Evolutionary conservation across 2,888 invertebrate species (phyloP).

Genomic region (Lithophane semibrunnea): DNA sequence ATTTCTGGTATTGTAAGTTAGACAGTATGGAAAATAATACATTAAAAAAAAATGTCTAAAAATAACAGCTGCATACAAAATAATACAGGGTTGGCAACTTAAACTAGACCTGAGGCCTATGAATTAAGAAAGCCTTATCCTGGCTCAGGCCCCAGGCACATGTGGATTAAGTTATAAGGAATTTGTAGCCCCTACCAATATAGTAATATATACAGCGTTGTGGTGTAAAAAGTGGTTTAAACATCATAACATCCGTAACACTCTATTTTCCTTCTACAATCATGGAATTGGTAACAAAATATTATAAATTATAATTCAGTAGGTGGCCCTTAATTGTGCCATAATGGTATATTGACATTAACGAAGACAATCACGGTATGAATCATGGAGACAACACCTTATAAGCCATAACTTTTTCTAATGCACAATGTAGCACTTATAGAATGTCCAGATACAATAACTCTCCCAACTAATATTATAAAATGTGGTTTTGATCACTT

Average conservation of each 20-base stretch:
- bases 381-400: not conserved
- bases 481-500: not conserved
- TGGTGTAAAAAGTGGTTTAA: not conserved
- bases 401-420: not conserved
- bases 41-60: not conserved
- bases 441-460: not conserved
- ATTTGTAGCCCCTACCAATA: not conserved
- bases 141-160: not conserved
- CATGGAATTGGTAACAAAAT: not conserved
- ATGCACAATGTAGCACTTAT: not conserved
- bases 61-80: not conserved
- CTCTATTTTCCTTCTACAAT: conserved; percentile 11
- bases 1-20: conserved; percentile 1
- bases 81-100: not conserved
- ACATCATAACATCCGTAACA: conserved; percentile 7
- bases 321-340: too few species aligned
- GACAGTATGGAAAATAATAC: not conserved
- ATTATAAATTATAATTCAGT: not conserved
- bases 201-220: not conserved
- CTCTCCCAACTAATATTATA: not conserved
- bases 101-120: not conserved
- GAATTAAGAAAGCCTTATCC: too few species aligned
- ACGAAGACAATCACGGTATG: not conserved
- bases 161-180: not conserved
- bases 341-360: not conserved